These are phyloP conservation scores for Torymus auratus DNA, from an alignment of 2,888 invertebrate genomes.

Conservation along the genomic window DNA sequence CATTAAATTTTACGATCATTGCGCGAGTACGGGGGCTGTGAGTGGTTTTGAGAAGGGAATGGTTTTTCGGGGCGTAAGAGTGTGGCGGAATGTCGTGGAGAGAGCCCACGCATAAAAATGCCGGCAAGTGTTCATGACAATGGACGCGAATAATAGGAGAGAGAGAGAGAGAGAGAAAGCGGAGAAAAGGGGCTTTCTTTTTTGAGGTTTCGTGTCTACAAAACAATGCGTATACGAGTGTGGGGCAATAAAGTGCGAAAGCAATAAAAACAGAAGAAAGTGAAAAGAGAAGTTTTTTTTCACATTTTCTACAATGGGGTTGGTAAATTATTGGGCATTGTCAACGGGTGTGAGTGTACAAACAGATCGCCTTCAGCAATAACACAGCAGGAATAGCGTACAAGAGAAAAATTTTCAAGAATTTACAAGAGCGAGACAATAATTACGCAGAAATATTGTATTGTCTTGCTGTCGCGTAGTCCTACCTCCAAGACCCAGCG, in stretches of 20 bases:
- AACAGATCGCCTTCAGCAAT: too few relatives aligned
- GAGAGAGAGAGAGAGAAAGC: too few relatives aligned
- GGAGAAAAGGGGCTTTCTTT: not conserved
- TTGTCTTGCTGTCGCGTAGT: too few relatives aligned
- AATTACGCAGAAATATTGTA: too few relatives aligned
- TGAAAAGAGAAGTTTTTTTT: not conserved
- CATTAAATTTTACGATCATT: conserved; percentile 41
- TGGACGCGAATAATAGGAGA: too few relatives aligned
- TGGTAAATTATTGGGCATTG: not conserved
- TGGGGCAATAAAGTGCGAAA: conserved; percentile 16
- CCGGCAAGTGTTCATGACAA: conserved; percentile 1
- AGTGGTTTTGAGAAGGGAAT: not conserved
- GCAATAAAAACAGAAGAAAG: conserved; percentile 36
- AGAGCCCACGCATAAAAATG: conserved; percentile 34
- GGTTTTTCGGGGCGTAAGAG: conserved; percentile 21
- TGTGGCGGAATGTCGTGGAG: conserved; percentile 11
- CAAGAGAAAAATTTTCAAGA: too few relatives aligned
- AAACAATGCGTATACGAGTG: conserved; percentile 25
- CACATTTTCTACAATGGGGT: not conserved
- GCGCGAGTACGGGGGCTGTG: not conserved
- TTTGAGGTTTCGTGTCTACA: not conserved
- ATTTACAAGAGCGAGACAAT: too few relatives aligned
- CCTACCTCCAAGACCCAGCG: too few relatives aligned
- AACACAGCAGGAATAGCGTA: too few relatives aligned
- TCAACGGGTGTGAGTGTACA: not conserved